phyloP scores from a whole-genome alignment of 2,113 vertebrate species.

The Takifugu flavidus region DNA sequence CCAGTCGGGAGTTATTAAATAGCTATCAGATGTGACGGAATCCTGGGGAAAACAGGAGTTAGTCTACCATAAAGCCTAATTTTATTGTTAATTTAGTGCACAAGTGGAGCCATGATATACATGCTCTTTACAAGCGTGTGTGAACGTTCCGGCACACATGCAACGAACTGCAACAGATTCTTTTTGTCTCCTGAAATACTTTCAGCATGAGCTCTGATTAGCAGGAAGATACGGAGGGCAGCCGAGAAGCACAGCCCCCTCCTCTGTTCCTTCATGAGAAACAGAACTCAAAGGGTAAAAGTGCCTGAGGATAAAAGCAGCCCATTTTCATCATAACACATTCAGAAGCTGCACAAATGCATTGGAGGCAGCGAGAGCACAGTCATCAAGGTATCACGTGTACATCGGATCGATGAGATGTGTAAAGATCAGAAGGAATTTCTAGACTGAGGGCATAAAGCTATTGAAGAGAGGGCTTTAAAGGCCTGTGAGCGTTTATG shows the following conservation, averaged over 20 bases:
- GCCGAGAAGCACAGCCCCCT: conserved; percentile 20
- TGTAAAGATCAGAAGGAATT: conserved; percentile 28
- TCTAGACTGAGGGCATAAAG: conserved; percentile 1
- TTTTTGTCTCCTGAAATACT: not conserved
- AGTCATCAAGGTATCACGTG: conserved; percentile 54
- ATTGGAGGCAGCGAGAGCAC: conserved; percentile 50
- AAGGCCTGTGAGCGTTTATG: not conserved
- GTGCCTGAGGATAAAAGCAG: conserved; percentile 33
- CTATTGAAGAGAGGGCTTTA: too few species aligned
- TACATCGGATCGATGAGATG: conserved; percentile 42
- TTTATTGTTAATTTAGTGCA: too few species aligned
- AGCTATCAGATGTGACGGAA: too few species aligned
- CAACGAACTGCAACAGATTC: too few species aligned
- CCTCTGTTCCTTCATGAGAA: conserved; percentile 36
- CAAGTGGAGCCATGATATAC: too few species aligned
- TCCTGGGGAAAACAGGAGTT: too few species aligned
- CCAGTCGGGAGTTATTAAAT: too few species aligned
- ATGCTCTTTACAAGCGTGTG: not conserved
- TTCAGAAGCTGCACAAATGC: conserved; percentile 39
- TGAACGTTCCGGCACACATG: not conserved
- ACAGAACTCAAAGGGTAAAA: conserved; percentile 47
- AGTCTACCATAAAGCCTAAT: too few species aligned
- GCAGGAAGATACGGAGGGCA: conserved; percentile 4
- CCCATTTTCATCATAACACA: conserved; percentile 62
- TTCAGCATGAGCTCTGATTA: not conserved